Evolutionary conservation across 2,888 invertebrate genomes (phyloP).

Genomic region (Scaptomyza cyrtandrae): DNA sequence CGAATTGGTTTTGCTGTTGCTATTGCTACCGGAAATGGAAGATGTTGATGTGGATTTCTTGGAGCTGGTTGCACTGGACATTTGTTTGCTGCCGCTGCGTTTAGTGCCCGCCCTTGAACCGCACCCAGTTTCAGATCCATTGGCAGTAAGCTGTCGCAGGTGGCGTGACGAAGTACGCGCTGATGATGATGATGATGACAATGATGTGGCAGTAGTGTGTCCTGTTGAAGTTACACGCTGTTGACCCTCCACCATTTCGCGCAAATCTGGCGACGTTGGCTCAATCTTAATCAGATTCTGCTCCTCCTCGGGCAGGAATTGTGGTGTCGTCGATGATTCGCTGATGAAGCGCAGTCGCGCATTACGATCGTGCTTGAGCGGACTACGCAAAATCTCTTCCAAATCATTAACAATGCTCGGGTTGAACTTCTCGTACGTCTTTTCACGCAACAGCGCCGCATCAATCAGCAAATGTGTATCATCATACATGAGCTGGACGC

Average conservation of each 20-base stretch:
- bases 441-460: constrained; percentile 79
- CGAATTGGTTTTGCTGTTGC: constrained; percentile 41
- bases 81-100: constrained; percentile 24
- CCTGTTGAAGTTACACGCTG: constrained; percentile 41
- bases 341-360: constrained; percentile 80
- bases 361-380: constrained; percentile 80
- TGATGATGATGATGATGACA: constrained; percentile 42
- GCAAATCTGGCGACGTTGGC: constrained; percentile 80
- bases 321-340: constrained; percentile 80
- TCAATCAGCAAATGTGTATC: constrained; percentile 82
- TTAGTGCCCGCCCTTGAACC: constrained; percentile 1
- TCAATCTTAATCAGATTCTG: constrained; percentile 81
- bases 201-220: constrained; percentile 30
- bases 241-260: constrained; percentile 77
- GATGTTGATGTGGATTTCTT: constrained; percentile 43
- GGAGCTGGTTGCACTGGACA: constrained; percentile 29
- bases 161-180: constrained; percentile 71
- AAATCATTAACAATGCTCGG: constrained; percentile 84
- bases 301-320: constrained; percentile 73
- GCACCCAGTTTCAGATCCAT: constrained; percentile 48
- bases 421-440: constrained; percentile 82
- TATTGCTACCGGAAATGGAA: not conserved
- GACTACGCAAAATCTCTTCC: constrained; percentile 84
- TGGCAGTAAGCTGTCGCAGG: constrained; percentile 61
- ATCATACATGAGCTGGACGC: constrained; percentile 81